Evolutionary conservation across 2,113 vertebrate species (phyloP).

Genomic region (Leuciscus idus): DNA sequence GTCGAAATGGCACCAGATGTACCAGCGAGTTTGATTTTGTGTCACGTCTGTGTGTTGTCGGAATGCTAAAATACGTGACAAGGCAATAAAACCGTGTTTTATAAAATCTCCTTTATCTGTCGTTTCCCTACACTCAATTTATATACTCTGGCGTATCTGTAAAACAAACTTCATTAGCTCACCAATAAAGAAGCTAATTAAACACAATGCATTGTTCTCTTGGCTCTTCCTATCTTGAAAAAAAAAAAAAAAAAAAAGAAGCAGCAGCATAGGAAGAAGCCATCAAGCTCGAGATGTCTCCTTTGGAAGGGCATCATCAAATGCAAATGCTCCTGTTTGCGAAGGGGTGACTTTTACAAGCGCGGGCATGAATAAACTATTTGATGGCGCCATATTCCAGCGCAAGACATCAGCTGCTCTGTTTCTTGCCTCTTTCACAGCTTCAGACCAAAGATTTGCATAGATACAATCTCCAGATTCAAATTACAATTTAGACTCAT

Average conservation of each 20-base stretch:
- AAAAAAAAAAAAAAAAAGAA: not conserved
- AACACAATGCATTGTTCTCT: conserved; percentile 51
- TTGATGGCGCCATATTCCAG: conserved; percentile 56
- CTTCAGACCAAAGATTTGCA: conserved; percentile 45
- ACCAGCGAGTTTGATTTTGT: conserved; percentile 60
- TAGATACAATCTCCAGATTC: conserved; percentile 57
- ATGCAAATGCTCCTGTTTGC: conserved; percentile 46
- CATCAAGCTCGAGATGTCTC: conserved; percentile 34
- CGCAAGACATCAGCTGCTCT: conserved; percentile 31
- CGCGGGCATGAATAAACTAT: conserved; percentile 60
- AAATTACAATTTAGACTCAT: conserved; percentile 55
- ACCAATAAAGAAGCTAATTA: conserved; percentile 61
- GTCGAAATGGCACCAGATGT: conserved; percentile 69
- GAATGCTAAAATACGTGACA: not conserved
- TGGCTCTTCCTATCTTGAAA: not conserved
- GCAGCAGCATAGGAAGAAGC: conserved; percentile 31
- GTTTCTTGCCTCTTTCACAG: conserved; percentile 32
- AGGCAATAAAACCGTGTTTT: conserved; percentile 54
- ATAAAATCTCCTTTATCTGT: conserved; percentile 44
- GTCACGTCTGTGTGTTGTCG: not conserved
- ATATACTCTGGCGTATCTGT: conserved; percentile 56
- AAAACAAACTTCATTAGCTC: conserved; percentile 69
- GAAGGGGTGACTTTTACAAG: conserved; percentile 55
- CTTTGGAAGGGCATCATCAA: conserved; percentile 48
- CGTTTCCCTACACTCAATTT: conserved; percentile 58